phyloP scores from a whole-genome alignment of 2,888 invertebrate genomes.

The Odontocolon sp. region DNA sequence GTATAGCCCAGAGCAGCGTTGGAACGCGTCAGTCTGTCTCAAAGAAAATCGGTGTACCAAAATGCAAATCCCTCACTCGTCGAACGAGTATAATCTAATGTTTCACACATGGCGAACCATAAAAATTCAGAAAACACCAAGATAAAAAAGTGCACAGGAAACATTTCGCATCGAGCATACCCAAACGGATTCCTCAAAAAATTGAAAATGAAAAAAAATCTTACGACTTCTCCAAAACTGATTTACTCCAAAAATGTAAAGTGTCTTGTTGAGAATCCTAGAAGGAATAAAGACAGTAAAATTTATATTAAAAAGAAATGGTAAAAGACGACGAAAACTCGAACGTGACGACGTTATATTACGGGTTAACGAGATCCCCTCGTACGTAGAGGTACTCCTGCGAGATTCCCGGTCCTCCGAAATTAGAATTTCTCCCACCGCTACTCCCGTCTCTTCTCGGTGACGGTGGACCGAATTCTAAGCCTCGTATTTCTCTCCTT shows the following conservation, averaged over 20 bases:
- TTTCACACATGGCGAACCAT: background rate
- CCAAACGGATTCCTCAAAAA: background rate
- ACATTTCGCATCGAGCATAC: constrained; percentile 2
- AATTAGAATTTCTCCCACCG: constrained; percentile 60
- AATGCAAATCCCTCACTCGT: constrained; percentile 5
- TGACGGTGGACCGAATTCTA: constrained; percentile 47
- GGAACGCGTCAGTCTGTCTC: constrained; percentile 37
- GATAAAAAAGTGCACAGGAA: background rate
- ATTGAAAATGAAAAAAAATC: background rate
- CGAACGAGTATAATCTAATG: constrained; percentile 19
- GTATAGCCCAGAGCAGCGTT: constrained; percentile 26
- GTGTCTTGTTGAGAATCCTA: constrained; percentile 3
- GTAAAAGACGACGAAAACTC: background rate
- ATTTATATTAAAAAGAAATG: constrained; percentile 14
- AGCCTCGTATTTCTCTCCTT: constrained; percentile 48
- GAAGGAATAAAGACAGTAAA: background rate
- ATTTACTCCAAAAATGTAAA: background rate
- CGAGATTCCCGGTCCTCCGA: constrained; percentile 58
- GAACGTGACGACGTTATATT: constrained; percentile 45
- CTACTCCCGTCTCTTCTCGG: constrained; percentile 29
- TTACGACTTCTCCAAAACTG: background rate
- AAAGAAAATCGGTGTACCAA: constrained; percentile 19
- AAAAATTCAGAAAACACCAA: background rate
- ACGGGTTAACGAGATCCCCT: constrained; percentile 52
- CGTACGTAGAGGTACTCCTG: constrained; percentile 18